These are phyloP conservation scores for Pungitius pungitius DNA, from an alignment of 2,113 vertebrate genomes.

Conservation along the genomic window DNA sequence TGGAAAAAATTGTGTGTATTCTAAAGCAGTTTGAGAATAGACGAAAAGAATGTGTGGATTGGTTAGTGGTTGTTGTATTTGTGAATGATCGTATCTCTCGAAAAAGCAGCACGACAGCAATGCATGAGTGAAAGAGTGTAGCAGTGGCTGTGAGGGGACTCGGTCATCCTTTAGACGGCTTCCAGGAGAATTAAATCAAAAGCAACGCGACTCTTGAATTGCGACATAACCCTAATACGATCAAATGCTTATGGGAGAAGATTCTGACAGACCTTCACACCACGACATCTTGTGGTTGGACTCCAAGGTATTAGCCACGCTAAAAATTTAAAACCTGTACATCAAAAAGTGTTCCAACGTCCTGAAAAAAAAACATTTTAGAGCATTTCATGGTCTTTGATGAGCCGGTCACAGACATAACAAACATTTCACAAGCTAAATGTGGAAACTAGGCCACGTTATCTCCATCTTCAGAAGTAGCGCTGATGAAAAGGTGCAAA, in stretches of 20 bases:
- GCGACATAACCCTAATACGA: not conserved
- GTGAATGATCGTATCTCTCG: conserved; percentile 9
- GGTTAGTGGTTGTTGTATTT: conserved; percentile 1
- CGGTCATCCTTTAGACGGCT: not conserved
- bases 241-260: conserved; percentile 10
- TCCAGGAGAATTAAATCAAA: not conserved
- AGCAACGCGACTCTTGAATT: not conserved
- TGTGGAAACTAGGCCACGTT: conserved; percentile 57
- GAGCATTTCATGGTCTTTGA: conserved; percentile 36
- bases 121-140: not conserved
- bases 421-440: conserved; percentile 60
- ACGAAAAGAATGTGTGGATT: not conserved
- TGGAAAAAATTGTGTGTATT: not conserved
- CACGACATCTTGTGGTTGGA: conserved; percentile 12
- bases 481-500: conserved; percentile 39
- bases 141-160: not conserved
- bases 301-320: not conserved
- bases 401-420: conserved; percentile 43
- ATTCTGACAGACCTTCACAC: conserved; percentile 15
- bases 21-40: not conserved
- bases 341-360: conserved; percentile 32
- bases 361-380: conserved; percentile 19
- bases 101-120: not conserved
- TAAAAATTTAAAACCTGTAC: conserved; percentile 17
- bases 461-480: conserved; percentile 38